phyloP scores from a whole-genome alignment of 2,797 vertebrate species.

The Gobionotothen gibberifrons region DNA sequence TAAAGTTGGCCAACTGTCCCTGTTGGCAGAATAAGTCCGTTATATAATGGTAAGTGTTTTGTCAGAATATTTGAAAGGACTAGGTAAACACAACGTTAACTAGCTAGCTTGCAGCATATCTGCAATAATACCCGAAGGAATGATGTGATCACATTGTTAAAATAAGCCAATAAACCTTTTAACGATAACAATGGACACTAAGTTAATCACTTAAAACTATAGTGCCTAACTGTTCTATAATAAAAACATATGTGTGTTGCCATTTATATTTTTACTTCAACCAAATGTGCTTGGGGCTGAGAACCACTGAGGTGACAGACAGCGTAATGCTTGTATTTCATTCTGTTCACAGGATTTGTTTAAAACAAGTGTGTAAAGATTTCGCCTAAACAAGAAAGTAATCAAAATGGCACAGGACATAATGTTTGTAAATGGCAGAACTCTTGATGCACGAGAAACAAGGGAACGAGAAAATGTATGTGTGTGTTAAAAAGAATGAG shows the following conservation, averaged over 20 bases:
- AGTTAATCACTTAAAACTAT: background rate
- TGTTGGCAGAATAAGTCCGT: too few species aligned
- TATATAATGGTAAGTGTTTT: too few species aligned
- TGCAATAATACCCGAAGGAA: too few species aligned
- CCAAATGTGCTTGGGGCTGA: background rate
- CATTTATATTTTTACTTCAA: too few species aligned
- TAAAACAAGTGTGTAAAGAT: background rate
- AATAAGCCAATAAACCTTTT: background rate
- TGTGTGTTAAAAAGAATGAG: background rate
- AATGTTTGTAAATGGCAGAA: slow-evolving; percentile 18
- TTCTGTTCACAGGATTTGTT: background rate
- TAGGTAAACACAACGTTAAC: too few species aligned
- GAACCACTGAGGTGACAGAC: background rate
- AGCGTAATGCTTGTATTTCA: background rate
- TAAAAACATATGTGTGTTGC: too few species aligned
- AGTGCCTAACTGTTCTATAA: too few species aligned
- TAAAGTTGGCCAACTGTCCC: too few species aligned
- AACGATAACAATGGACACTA: background rate
- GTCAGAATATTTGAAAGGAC: too few species aligned
- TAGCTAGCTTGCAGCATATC: too few species aligned
- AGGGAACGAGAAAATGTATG: slow-evolving; percentile 13
- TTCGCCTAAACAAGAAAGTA: slow-evolving; percentile 8
- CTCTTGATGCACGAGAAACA: slow-evolving; percentile 20
- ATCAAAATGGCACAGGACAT: slow-evolving; percentile 7
- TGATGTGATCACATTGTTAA: too few species aligned